These are phyloP conservation scores for Epinephelus awoara DNA, from an alignment of 2,797 vertebrate species.

Conservation along the genomic window DNA sequence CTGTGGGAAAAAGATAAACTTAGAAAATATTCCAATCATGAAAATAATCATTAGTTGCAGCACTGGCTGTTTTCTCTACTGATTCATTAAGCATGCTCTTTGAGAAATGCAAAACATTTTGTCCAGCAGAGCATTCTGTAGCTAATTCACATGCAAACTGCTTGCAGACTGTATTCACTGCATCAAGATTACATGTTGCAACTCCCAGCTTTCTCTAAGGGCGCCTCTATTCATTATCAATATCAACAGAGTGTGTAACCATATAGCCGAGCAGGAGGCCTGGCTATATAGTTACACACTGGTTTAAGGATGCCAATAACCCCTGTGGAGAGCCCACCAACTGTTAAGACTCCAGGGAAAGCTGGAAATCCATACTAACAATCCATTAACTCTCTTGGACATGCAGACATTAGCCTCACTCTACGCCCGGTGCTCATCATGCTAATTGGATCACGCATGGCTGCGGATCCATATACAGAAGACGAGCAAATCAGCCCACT, in stretches of 20 bases:
- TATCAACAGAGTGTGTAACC: slow-evolving; percentile 51
- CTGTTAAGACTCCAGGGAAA: slow-evolving; percentile 56
- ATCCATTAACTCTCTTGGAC: slow-evolving; percentile 73
- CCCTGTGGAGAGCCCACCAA: slow-evolving; percentile 62
- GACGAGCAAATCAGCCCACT: slow-evolving; percentile 43
- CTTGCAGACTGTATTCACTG: slow-evolving; percentile 2
- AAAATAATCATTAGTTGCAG: neutral
- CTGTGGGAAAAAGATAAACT: neutral
- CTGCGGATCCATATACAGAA: slow-evolving; percentile 66
- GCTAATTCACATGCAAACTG: slow-evolving; percentile 33
- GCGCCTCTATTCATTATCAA: slow-evolving; percentile 63
- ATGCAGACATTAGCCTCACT: slow-evolving; percentile 59
- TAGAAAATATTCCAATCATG: neutral
- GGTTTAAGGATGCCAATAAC: slow-evolving; percentile 72
- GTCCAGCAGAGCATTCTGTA: neutral
- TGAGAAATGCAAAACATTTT: slow-evolving; percentile 15
- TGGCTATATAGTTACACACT: slow-evolving; percentile 56
- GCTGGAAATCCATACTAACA: slow-evolving; percentile 78
- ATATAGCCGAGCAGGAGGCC: slow-evolving; percentile 21
- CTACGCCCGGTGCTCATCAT: slow-evolving; percentile 56
- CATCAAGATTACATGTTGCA: slow-evolving; percentile 18
- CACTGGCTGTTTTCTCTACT: neutral
- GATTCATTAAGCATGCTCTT: slow-evolving; percentile 3
- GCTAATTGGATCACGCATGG: slow-evolving; percentile 77
- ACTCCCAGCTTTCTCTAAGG: slow-evolving; percentile 15